A percentile compares a stretch with the other conserved stretches of the same genome.
These are phyloP conservation scores for Sarotherodon lohbergeri DNA, from an alignment of 2,113 vertebrate genomes.

Conservation along the genomic window DNA sequence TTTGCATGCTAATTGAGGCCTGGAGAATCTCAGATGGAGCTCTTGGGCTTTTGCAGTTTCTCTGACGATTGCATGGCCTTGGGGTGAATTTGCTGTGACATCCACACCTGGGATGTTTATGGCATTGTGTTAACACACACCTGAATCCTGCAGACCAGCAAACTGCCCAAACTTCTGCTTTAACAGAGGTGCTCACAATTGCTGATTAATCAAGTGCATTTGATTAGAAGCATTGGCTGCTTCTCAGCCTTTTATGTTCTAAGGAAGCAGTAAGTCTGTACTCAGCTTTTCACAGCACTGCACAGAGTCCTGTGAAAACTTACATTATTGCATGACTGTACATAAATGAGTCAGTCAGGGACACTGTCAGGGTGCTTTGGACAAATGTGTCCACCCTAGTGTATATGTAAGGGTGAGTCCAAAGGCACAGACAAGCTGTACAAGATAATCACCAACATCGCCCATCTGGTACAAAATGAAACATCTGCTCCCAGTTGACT, in stretches of 20 bases:
- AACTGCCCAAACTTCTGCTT: neutral
- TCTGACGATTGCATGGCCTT: neutral
- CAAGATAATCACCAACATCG: neutral
- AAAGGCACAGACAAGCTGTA: neutral
- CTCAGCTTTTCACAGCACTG: neutral
- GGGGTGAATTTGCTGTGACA: neutral
- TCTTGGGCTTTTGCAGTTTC: neutral
- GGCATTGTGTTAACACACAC: neutral
- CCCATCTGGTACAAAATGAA: neutral
- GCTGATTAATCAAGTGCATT: neutral
- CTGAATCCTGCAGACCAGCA: neutral
- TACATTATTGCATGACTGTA: neutral
- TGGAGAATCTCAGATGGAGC: neutral
- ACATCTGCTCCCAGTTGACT: constrained; percentile 7
- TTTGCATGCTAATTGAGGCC: rapidly evolving
- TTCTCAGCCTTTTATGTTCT: neutral
- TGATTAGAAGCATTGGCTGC: neutral
- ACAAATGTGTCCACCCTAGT: neutral
- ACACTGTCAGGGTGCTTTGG: neutral
- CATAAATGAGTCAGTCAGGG: neutral
- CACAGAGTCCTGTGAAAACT: neutral
- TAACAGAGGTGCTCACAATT: neutral
- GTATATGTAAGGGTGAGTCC: neutral
- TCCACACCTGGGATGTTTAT: neutral
- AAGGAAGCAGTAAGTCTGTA: rapidly evolving